Evolutionary conservation across 23 tunicate species (phyloP).

Genomic region (Clavelina lepadiformis): DNA sequence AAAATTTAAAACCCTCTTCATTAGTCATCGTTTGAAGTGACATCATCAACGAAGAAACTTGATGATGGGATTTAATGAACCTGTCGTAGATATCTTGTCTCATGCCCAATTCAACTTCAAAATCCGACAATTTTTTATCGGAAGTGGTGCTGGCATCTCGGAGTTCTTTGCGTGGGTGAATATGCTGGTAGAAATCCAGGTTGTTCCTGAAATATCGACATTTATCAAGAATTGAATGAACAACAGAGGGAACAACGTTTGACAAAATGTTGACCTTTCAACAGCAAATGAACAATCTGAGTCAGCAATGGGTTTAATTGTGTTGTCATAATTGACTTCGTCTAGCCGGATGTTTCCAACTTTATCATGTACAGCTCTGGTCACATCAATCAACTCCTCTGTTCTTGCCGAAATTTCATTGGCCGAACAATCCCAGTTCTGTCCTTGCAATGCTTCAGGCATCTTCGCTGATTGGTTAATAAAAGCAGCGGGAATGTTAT

Average conservation of each 20-base stretch:
- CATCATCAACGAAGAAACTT: not conserved
- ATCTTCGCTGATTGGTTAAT: too few relatives aligned
- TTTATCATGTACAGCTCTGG: slow-evolving; percentile 38
- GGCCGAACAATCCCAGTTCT: slow-evolving; percentile 47
- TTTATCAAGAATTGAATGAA: not conserved
- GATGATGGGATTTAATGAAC: slow-evolving; percentile 9
- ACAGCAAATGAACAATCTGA: slow-evolving; percentile 31
- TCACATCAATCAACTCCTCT: slow-evolving; percentile 38
- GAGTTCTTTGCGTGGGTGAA: slow-evolving; percentile 61
- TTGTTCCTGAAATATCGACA: slow-evolving; percentile 26
- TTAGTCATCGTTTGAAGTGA: not conserved
- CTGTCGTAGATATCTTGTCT: slow-evolving; percentile 80
- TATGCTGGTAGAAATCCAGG: slow-evolving; percentile 82
- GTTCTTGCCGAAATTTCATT: slow-evolving; percentile 43
- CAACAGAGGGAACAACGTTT: not conserved
- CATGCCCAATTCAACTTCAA: slow-evolving; percentile 87
- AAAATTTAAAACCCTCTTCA: not conserved
- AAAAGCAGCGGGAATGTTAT: too few relatives aligned
- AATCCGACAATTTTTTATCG: slow-evolving; percentile 64
- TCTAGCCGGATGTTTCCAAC: slow-evolving; percentile 26
- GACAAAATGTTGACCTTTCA: slow-evolving; percentile 24
- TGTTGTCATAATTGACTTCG: slow-evolving; percentile 46
- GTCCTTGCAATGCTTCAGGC: not conserved
- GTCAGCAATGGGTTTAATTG: slow-evolving; percentile 41
- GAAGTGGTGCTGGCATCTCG: slow-evolving; percentile 88